A percentile compares a stretch with the other conserved stretches of the same genome.
Evolutionary conservation across 2,888 invertebrate species (phyloP).

Genomic region (Abrostola triplasia): DNA sequence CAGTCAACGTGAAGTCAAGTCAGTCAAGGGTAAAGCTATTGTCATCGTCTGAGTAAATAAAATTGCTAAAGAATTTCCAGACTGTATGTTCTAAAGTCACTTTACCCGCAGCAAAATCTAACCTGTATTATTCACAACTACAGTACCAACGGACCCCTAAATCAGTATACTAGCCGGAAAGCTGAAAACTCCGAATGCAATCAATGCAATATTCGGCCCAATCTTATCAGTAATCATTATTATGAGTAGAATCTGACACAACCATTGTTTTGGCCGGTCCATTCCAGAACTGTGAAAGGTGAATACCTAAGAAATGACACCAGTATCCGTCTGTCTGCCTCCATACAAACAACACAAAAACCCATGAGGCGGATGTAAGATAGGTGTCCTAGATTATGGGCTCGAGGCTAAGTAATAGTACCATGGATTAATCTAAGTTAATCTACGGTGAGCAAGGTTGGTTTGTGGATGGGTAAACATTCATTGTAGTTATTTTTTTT

Average conservation of each 20-base stretch:
- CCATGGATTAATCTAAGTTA: neutral
- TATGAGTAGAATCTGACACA: constrained; percentile 40
- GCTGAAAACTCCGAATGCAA: neutral
- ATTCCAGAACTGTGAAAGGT: constrained; percentile 33
- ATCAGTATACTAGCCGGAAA: neutral
- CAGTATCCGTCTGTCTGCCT: constrained; percentile 27
- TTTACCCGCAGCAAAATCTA: too few relatives aligned
- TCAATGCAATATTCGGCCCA: constrained; percentile 11
- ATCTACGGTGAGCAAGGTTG: too few relatives aligned
- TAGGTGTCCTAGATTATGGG: constrained; percentile 2
- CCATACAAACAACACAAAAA: constrained; percentile 13
- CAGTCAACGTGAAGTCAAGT: too few relatives aligned
- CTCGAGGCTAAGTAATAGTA: neutral
- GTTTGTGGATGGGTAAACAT: too few relatives aligned
- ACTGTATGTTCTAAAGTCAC: too few relatives aligned
- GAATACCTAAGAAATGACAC: constrained; percentile 44
- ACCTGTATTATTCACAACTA: too few relatives aligned
- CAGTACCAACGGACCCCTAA: too few relatives aligned
- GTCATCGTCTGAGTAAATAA: too few relatives aligned
- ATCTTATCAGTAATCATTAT: constrained; percentile 38
- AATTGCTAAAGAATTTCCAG: too few relatives aligned
- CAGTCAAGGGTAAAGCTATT: too few relatives aligned
- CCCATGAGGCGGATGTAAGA: neutral
- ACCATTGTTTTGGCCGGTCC: constrained; percentile 32
- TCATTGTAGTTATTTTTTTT: too few relatives aligned